A percentile compares a stretch with the other conserved stretches of the same genome.
Evolutionary conservation across 1,140 invertebrate species (phyloP).

Genomic region (Euura lappo): DNA sequence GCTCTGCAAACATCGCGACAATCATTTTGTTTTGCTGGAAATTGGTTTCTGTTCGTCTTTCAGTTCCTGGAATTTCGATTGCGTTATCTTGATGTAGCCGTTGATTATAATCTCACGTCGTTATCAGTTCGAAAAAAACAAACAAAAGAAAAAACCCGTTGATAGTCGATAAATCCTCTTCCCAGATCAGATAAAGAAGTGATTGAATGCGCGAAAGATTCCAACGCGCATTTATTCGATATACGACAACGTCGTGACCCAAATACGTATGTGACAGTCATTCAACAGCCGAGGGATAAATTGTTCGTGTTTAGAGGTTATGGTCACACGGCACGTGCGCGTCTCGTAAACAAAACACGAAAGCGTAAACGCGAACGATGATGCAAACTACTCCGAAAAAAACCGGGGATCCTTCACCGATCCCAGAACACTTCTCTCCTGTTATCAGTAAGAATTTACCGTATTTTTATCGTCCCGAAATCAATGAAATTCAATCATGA

Average conservation of each 20-base stretch:
- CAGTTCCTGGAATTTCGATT: too few species aligned
- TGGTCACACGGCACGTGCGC: not conserved
- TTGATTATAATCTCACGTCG: too few species aligned
- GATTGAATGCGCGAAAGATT: too few species aligned
- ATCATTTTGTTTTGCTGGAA: too few species aligned
- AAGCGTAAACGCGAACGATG: not conserved
- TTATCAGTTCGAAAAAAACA: too few species aligned
- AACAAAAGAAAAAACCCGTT: too few species aligned
- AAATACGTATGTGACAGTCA: not conserved
- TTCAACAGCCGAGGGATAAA: not conserved
- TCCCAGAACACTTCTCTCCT: conserved; percentile 21
- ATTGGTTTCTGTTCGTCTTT: too few species aligned
- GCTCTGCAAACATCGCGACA: too few species aligned
- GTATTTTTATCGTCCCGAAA: not conserved
- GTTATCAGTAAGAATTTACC: conserved; percentile 25
- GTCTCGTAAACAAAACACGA: conserved; percentile 3
- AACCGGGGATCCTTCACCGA: not conserved
- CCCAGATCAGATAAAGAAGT: too few species aligned
- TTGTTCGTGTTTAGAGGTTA: not conserved
- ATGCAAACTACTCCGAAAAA: conserved; percentile 12
- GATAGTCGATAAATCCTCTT: too few species aligned
- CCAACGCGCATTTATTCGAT: not conserved
- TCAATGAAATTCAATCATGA: too few species aligned
- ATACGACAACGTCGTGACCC: not conserved
- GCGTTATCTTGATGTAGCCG: too few species aligned